Conservation (phyloP, 1,140 invertebrate species). For the Sycobia sp. region DNA sequence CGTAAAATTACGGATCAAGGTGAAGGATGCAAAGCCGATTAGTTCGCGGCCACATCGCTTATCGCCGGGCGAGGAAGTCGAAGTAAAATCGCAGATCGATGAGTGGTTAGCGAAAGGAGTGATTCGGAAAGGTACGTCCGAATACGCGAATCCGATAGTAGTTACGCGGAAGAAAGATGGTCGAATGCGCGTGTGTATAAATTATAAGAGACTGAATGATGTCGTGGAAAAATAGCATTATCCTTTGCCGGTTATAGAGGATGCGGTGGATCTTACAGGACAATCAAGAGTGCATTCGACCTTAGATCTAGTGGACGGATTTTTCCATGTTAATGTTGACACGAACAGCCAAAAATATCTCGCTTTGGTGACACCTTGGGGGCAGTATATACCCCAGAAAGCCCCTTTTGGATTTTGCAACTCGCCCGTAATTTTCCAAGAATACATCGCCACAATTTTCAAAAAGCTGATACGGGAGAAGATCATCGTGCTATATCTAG, state of each 20-base stretch:
- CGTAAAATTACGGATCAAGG: too few relatives aligned
- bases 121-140: slow-evolving; percentile 45
- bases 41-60: slow-evolving; percentile 23
- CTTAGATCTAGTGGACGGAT: slow-evolving; percentile 39
- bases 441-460: too few relatives aligned
- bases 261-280: slow-evolving; percentile 25
- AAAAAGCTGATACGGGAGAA: too few relatives aligned
- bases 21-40: slow-evolving; percentile 30
- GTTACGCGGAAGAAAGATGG: slow-evolving; percentile 63
- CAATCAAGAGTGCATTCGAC: slow-evolving; percentile 37
- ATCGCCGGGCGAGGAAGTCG: too few relatives aligned
- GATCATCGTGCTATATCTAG: too few relatives aligned
- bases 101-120: slow-evolving; percentile 25
- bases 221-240: slow-evolving; percentile 40
- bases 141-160: slow-evolving; percentile 59
- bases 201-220: slow-evolving; percentile 40
- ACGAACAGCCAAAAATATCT: too few relatives aligned
- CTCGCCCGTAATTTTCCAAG: too few relatives aligned
- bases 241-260: too few relatives aligned
- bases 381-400: too few relatives aligned
- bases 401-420: too few relatives aligned
- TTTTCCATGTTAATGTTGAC: too few relatives aligned
- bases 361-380: too few relatives aligned
- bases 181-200: slow-evolving; percentile 47
- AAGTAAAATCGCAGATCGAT: slow-evolving; percentile 13